Evolutionary conservation across 2,113 vertebrate genomes (phyloP), one percentile per base, ranked within the genome.

Genomic region (Myrmecophaga tridactyla): DNA sequence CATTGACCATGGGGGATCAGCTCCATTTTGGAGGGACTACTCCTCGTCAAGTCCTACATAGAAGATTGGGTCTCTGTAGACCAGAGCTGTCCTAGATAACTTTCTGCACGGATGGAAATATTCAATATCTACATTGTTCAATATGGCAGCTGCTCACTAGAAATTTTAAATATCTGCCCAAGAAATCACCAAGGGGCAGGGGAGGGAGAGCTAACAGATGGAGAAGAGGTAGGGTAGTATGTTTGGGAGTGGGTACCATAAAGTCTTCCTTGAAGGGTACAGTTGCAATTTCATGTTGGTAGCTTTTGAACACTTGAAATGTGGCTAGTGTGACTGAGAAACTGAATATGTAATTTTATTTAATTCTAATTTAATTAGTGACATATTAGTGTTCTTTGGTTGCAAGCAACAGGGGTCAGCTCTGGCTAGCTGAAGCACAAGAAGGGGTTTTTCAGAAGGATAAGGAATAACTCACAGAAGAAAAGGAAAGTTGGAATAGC

Each of bases 51-150:
- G 20, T 23, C 60, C 67, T 27, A 4, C 36, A n/a, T 2, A 4
- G 23, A 41, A 13, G 29, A 1, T 20, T 23, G 20, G 20, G 25
- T 53, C 41, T 20, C 2, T 13, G 10, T 46, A 58, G 39, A 17
- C 17, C 23, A 12, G 21, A 15, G 0, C 58, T 31, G 21, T 15
- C 53, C n/a, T 4, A 1, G 0, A n/a, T 85, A 67, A 7, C 36
- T 17, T 36, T 53, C 63, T 56, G 0, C 17, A 58, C 8, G 1
- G 14, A 5, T 23, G 15, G 51, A 48, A 2, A 34, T 23, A 20
- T 0, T 7, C 31, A 3, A 4, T 4, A 0, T 90, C 51, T 31
- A 1, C 25, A 0, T 0, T 1, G 25, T 56, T 60, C 41, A 0
- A 1, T 63, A 2, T 25, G 51, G 51, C 46, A 56, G 21, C 29